Conservation (phyloP, 2,113 vertebrate species). For the Catharus fuscescens region DNA sequence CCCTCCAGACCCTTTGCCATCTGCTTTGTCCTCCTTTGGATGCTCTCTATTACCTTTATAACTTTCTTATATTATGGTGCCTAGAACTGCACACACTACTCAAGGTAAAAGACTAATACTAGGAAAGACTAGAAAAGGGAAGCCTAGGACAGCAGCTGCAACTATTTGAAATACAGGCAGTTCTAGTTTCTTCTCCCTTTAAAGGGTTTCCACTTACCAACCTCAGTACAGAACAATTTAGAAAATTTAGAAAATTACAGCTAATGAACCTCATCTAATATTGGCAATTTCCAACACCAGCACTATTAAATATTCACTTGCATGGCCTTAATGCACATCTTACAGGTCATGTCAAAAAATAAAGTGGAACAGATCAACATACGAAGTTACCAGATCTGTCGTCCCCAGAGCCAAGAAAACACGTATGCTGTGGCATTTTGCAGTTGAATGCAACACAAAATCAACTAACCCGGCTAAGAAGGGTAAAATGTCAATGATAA, state of each 20-base stretch:
- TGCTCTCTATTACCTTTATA: background rate
- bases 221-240: background rate
- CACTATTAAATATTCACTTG: background rate
- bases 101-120: background rate
- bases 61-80: background rate
- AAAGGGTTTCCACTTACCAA: background rate
- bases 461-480: accelerated
- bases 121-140: background rate
- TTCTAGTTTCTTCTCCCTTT: background rate
- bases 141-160: background rate
- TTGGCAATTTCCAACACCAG: background rate
- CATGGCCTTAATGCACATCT: background rate
- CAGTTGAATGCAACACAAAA: background rate
- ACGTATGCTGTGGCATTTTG: background rate
- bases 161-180: background rate
- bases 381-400: background rate
- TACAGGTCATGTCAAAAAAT: background rate
- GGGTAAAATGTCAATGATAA: background rate
- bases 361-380: background rate
- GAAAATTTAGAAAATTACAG: background rate
- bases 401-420: background rate
- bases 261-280: background rate
- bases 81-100: background rate
- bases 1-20: background rate
- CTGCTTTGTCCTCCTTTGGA: background rate